Conservation (phyloP, 2,113 vertebrate genomes). For the Malurus melanocephalus region DNA sequence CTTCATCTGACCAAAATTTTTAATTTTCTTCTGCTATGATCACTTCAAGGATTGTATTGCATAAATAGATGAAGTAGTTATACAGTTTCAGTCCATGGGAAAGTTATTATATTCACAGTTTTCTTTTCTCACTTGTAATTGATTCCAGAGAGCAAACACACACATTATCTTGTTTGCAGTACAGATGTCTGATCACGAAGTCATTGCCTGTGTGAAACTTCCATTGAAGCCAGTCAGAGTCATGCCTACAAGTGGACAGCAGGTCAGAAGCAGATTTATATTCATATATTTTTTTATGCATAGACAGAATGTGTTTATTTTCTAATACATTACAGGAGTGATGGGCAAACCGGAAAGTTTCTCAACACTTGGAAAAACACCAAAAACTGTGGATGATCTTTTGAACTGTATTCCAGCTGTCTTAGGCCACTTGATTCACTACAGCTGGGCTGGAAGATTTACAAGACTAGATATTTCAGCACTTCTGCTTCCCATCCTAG, state of each 20-base stretch:
- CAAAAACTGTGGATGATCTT: conserved; percentile 30
- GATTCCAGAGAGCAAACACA: conserved; percentile 44
- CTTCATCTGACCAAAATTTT: background rate
- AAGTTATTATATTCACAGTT: conserved; percentile 36
- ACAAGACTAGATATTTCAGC: conserved; percentile 32
- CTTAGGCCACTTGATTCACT: conserved; percentile 40
- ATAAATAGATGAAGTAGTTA: background rate
- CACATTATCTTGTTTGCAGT: background rate
- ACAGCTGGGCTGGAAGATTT: conserved; percentile 50
- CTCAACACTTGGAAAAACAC: conserved; percentile 21
- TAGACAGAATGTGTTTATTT: conserved; percentile 28
- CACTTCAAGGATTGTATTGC: background rate
- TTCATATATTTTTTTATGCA: background rate
- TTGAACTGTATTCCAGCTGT: conserved; percentile 30
- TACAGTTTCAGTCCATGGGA: background rate
- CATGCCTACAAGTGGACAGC: background rate
- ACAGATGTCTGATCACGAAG: background rate
- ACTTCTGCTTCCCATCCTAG: conserved; percentile 27
- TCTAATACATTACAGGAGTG: background rate
- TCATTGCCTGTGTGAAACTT: background rate
- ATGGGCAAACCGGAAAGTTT: conserved; percentile 14
- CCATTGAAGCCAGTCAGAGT: background rate
- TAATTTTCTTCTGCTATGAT: background rate
- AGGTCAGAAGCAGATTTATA: conserved; percentile 5
- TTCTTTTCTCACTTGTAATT: conserved; percentile 56